Conservation (phyloP, 2,113 vertebrate species). For the Micronisus gabar region DNA sequence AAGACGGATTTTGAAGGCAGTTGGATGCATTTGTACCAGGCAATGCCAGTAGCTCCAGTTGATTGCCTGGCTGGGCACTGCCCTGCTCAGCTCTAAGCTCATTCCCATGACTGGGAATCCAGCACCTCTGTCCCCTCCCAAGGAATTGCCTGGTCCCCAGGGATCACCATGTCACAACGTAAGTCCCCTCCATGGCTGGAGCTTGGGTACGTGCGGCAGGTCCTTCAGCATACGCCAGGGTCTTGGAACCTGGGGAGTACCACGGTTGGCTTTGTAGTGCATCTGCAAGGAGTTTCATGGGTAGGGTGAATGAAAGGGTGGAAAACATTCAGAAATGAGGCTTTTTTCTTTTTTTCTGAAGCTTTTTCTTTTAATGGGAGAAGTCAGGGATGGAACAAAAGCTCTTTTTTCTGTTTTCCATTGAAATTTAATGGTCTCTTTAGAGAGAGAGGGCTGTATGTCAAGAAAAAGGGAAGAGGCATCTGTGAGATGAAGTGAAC, state of each 20-base stretch:
- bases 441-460: neutral
- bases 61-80: neutral
- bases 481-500: neutral
- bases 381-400: neutral
- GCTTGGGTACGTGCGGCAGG: neutral
- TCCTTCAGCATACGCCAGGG: neutral
- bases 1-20: neutral
- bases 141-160: neutral
- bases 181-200: neutral
- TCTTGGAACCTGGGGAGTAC: neutral
- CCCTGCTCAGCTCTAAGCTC: neutral
- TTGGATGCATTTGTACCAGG: neutral
- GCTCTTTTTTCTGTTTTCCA: neutral
- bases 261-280: neutral
- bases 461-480: neutral
- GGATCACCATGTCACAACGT: rapidly evolving
- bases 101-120: neutral
- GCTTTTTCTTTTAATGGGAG: neutral
- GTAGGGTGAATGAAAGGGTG: neutral
- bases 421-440: neutral
- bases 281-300: neutral
- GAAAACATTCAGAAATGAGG: neutral
- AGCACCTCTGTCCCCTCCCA: neutral
- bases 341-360: neutral
- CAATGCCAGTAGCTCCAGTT: neutral